Evolutionary conservation across 2,797 vertebrate genomes (phyloP), one percentile per base, ranked within the genome.

Genomic region (Alosa sapidissima): DNA sequence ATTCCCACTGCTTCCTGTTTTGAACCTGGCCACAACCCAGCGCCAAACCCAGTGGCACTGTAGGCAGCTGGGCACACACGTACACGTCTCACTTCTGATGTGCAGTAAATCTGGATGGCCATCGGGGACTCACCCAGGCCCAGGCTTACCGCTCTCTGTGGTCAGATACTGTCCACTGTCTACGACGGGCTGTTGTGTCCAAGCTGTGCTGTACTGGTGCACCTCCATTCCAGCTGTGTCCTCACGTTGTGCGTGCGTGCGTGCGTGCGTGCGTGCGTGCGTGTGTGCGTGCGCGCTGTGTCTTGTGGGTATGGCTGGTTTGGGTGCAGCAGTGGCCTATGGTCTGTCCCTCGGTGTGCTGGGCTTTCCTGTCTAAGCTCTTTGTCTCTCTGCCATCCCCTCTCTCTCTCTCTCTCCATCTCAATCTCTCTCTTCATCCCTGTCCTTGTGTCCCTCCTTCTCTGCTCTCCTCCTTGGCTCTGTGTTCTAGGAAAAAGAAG

Each of bases 401-500:
- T 95, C 94, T 94, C 91, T 93, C 19, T 95, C 82, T 86, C 16
- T 85, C 82, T 49, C 78, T 86, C 85, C 49, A 14, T 55, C 54
- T 52, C 10, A n/a, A 4, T 47, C 33, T 81, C 88, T 81, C 84
- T 62, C 82, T 84, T 49, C 81, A 83, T 83, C 47, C 7, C 51
- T 96, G 95, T 89, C 81, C 86, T 45, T 84, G 83, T 55, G 82
- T 86, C 85, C 52, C 86, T 93, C 95, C 95, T 95, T 95, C 95
- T 93, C 91, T 94, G 93, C 86, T 82, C 84, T 78, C 84, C 81
- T 95, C 93, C 95, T 91, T 93, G 96, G 96, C 95, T 96, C 94
- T 96, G 93, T 96, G 94, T 96, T 96, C 90, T 95, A 97, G 96
- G 96, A 97, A 97, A 96, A 97, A 97, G 96, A 97, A 97, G 86